Evolutionary conservation across 2,888 invertebrate genomes (phyloP), one percentile per base, ranked within the genome.

Genomic region (Dicyrtoma fusca): DNA sequence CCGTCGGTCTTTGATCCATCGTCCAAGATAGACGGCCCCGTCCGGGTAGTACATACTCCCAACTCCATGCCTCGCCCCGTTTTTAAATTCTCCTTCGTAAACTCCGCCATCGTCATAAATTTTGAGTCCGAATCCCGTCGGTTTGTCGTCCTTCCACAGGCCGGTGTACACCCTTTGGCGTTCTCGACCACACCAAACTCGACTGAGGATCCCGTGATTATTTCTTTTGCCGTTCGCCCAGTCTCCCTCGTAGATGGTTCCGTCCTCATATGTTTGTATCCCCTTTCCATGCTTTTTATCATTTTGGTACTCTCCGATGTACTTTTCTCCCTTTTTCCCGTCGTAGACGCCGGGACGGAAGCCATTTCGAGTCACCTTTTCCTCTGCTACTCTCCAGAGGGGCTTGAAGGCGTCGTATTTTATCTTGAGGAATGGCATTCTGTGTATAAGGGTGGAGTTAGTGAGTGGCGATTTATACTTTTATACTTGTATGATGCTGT

Each of bases 81-180:
- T 80, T 44, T 83, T 81, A 87, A 89, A 90, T 72, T 86, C 81
- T 0, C 90, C 91, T 83, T 89, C 89, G 81, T 88, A 90, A 62
- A 89, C 85, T 80, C 89, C 88, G 2, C 88, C 87, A 81, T 89
- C 87, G 51, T 81, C 63, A 62, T 75, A 78, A 17, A 74, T 69
- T 69, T 76, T 76, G 42, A 76, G 72, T 4, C 80, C 80, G n/a
- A 69, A 73, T 0, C 78, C 78, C 13, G 72, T 70, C 47, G 76
- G 75, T 34, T 72, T 70, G 26, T 76, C 79, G 57, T 76, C 69
- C 64, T 75, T 75, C 77, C 77, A 80, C 11, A 75, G 53, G 17
- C 80, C 80, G 17, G 75, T 76, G 64, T 77, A 79, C 23, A 79
- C 74, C 14, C 75, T 51, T 10, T 57, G 65, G 13, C 73, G 57